Evolutionary conservation across 1,140 invertebrate genomes (phyloP), one percentile per base, ranked within the genome.

Genomic region (Drosophila sp.): DNA sequence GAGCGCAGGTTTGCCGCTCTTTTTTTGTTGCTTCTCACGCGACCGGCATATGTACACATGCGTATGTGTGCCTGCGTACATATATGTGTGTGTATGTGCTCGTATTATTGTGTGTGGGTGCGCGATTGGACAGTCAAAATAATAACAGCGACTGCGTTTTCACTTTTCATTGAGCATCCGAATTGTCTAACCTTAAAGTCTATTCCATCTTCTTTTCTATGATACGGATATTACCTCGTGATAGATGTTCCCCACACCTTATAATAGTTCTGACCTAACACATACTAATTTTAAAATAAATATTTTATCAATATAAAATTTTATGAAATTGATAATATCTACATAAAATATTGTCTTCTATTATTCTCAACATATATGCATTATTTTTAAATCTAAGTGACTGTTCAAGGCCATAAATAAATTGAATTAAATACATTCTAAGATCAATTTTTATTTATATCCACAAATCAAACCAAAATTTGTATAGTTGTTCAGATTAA

Each of bases 1-100:
- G 74, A 63, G 75, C 82, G 83, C 76, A 87, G 78, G 74, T 82
- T 86, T 76, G 74, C 70, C 82, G 71, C 76, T 83, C 78, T 87
- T 87, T 87, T 87, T 78, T 66, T 78, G 71, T 72, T 69, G 53
- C 48, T 54, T 34, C 71, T 73, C 71, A 73, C 71, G 56, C 32
- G 50, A 64, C 51, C 58, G 51, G 59, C 67, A 63, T 48, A 32
- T 38, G 58, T 57, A 62, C 69, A 34, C 70, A 16, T 56, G 48
- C 67, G 36, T 40, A 34, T 65, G 9, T 18, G 34, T 61, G 48
- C 50, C 38, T 50, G 54, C 32, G 29, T 50, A 41, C 41, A 13
- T 40, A 27, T 50, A 8, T 25, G 4, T 62, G 14, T 54, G 18
- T 51, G 46, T 41, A 5, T 16, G 50, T n/a, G n/a, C n/a, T n/a